Percentiles rank a stretch among this genome's conserved stretches.
Conservation (phyloP, 2,113 vertebrate species). For the Nyctereutes procyonoides region DNA sequence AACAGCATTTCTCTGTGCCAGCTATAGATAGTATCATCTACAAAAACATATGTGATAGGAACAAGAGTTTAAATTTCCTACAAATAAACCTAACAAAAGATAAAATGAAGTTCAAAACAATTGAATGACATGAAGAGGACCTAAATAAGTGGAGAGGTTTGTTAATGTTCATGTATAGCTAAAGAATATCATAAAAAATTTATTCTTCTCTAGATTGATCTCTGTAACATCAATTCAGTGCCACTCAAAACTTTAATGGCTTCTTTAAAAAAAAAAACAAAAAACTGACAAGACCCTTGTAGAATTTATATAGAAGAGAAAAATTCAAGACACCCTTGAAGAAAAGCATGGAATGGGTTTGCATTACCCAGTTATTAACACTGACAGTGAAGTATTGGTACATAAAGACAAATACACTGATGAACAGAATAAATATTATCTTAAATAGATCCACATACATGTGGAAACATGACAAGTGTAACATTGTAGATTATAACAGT, state of each 20-base stretch:
- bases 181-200: not conserved
- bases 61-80: not conserved
- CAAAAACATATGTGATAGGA: not conserved
- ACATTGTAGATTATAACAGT: not conserved
- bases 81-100: slow-evolving; percentile 12
- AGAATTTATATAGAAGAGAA: not conserved
- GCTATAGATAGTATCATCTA: not conserved
- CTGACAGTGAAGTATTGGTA: not conserved
- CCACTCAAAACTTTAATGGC: not conserved
- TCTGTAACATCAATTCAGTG: not conserved
- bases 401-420: not conserved
- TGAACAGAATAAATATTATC: not conserved
- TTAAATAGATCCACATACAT: not conserved
- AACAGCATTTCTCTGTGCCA: not conserved
- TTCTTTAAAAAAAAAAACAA: not conserved
- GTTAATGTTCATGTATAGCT: not conserved
- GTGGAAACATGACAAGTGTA: not conserved
- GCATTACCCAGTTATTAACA: not conserved
- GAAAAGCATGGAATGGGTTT: not conserved
- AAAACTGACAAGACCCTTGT: not conserved
- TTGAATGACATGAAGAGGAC: not conserved
- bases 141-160: not conserved
- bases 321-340: not conserved
- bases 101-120: not conserved
- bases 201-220: not conserved